Conservation (phyloP, 2,113 vertebrate species). For the Lipophrys pholis region DNA sequence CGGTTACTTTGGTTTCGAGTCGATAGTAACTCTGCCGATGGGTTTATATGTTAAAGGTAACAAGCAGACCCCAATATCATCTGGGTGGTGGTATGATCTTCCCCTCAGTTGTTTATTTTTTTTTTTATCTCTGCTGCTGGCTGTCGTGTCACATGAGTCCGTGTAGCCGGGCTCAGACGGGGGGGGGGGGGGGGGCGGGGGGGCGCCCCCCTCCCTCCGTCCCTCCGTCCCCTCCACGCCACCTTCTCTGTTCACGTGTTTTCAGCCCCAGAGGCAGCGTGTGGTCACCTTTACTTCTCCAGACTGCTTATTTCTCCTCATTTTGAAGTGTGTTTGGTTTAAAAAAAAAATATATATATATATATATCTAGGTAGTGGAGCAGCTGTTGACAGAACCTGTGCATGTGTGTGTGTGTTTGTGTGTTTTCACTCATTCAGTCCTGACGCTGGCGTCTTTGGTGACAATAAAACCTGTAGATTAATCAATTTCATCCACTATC, state of each 20-base stretch:
- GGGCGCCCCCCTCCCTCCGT: too few relatives aligned
- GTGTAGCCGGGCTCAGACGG: constrained; percentile 35
- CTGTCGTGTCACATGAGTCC: constrained; percentile 80
- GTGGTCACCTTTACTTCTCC: constrained; percentile 68
- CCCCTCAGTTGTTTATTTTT: constrained; percentile 87
- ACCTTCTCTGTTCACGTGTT: constrained; percentile 38
- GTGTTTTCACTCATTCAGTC: constrained; percentile 28
- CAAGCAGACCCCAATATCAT: constrained; percentile 95
- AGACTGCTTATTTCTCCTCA: constrained; percentile 42
- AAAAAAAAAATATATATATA: not conserved
- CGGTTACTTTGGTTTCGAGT: not conserved
- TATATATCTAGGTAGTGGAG: not conserved
- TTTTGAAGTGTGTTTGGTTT: constrained; percentile 14
- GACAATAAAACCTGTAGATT: constrained; percentile 3
- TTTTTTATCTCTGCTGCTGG: constrained; percentile 88
- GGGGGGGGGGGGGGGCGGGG: too few relatives aligned
- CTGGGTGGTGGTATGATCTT: constrained; percentile 94
- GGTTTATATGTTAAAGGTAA: constrained; percentile 98
- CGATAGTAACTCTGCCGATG: constrained; percentile 70
- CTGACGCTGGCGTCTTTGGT: constrained; percentile 22
- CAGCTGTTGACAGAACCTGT: constrained; percentile 11
- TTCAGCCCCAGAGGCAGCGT: constrained; percentile 58
- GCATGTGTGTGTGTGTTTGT: constrained; percentile 50
- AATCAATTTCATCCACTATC: not conserved
- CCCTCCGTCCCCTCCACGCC: constrained; percentile 30